Percentiles rank a stretch among this genome's conserved stretches.
phyloP scores from a whole-genome alignment of 2,797 vertebrate species.

The Cheirogaleus major region DNA sequence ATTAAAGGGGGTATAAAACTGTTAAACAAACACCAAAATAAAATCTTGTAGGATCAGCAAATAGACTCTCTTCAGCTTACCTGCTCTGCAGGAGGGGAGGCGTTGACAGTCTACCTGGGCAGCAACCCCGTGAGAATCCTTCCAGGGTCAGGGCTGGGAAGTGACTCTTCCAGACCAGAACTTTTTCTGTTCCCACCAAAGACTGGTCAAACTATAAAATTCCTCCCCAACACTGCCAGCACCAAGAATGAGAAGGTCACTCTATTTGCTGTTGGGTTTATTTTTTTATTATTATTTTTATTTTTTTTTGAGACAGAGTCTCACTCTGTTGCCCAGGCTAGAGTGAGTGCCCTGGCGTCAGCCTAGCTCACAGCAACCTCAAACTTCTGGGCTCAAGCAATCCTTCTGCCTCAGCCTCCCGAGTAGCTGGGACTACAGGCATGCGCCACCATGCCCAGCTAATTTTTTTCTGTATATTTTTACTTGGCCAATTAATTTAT shows the following conservation, averaged over 20 bases:
- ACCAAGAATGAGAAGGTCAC: background rate
- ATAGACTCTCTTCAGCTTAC: background rate
- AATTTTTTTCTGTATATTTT: too few species aligned
- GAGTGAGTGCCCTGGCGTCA: too few species aligned
- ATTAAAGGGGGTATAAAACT: background rate
- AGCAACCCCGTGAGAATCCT: background rate
- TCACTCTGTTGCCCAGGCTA: too few species aligned
- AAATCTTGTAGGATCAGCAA: background rate
- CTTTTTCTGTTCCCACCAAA: background rate
- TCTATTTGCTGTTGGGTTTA: background rate
- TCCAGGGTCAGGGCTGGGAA: background rate
- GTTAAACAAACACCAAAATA: background rate
- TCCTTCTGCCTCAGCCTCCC: too few species aligned
- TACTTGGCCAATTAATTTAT: too few species aligned
- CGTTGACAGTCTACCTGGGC: background rate
- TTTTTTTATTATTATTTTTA: too few species aligned
- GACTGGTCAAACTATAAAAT: background rate
- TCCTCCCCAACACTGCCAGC: background rate
- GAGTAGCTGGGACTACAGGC: too few species aligned
- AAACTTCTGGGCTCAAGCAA: too few species aligned
- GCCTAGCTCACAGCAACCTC: too few species aligned
- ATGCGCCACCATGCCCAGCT: too few species aligned
- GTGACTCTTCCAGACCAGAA: background rate
- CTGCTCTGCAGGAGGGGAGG: fast-evolving
- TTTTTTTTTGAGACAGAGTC: too few species aligned